Conservation (phyloP, 2,797 vertebrate genomes). For the Aplochiton taeniatus region DNA sequence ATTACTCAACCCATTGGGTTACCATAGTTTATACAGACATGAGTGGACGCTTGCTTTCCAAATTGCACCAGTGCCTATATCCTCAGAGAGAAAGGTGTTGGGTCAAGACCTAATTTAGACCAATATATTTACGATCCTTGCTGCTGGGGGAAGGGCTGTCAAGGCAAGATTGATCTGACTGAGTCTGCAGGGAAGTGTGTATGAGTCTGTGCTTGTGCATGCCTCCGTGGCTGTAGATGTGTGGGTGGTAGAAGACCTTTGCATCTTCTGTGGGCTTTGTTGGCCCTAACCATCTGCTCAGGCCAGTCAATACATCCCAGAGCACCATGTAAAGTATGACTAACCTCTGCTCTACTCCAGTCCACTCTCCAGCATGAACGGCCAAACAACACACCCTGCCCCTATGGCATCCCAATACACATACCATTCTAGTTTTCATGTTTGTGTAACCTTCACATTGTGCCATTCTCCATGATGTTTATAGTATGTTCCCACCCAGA, state of each 20-base stretch:
- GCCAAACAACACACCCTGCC: conserved; percentile 62
- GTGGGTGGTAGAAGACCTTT: conserved; percentile 26
- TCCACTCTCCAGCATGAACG: conserved; percentile 63
- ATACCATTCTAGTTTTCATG: conserved; percentile 39
- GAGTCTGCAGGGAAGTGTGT: conserved; percentile 45
- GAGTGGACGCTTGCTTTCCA: conserved; percentile 45
- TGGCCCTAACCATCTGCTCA: conserved; percentile 70
- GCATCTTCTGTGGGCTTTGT: conserved; percentile 51
- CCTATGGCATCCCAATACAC: conserved; percentile 58
- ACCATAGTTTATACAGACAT: conserved; percentile 38
- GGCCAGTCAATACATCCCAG: conserved; percentile 64
- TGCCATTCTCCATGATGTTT: background rate
- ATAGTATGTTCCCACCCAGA: too few relatives aligned
- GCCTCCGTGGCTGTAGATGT: conserved; percentile 41
- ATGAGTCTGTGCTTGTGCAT: conserved; percentile 34
- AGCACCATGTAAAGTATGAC: conserved; percentile 40
- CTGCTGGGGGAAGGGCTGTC: conserved; percentile 68
- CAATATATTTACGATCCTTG: conserved; percentile 62
- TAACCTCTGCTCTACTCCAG: conserved; percentile 56
- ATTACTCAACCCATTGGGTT: conserved; percentile 34
- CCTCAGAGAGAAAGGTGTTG: conserved; percentile 62
- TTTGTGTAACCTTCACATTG: conserved; percentile 23
- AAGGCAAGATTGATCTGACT: conserved; percentile 74
- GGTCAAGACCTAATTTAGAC: conserved; percentile 73
- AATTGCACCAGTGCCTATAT: conserved; percentile 50